Conservation (phyloP, 2,113 vertebrate genomes). For the Menura novaehollandiae region DNA sequence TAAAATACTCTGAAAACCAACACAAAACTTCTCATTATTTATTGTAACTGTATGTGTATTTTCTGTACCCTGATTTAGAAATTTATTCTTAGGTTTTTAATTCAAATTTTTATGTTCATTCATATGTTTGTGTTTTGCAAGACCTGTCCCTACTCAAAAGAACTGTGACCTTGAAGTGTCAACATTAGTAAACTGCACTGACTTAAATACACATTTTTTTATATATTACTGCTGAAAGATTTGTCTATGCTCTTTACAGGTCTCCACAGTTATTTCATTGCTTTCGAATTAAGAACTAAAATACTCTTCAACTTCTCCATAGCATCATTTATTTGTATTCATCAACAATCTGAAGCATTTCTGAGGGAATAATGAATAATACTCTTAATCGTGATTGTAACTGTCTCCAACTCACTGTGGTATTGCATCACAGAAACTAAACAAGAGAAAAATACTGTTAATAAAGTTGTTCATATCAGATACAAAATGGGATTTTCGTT, state of each 20-base stretch:
- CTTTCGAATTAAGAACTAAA: neutral
- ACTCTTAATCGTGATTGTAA: neutral
- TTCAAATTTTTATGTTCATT: neutral
- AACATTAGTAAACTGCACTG: neutral
- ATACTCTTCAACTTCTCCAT: neutral
- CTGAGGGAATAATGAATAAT: neutral
- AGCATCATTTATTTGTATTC: neutral
- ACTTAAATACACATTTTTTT: neutral
- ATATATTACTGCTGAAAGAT: neutral
- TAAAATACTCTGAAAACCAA: neutral
- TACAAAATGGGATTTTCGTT: neutral
- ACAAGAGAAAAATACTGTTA: neutral
- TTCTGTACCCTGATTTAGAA: neutral
- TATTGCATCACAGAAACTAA: neutral
- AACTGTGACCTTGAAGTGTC: neutral
- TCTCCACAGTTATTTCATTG: neutral
- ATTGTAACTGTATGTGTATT: neutral
- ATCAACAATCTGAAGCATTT: neutral
- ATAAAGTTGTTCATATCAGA: neutral
- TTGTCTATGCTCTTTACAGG: neutral
- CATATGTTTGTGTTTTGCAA: neutral
- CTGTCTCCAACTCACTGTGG: neutral
- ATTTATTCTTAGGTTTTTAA: neutral
- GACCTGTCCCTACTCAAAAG: neutral
- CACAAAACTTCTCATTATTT: neutral